Base-by-base conservation (phyloP, 1,140 invertebrate species). In the Hycleus cichorii region DNA sequence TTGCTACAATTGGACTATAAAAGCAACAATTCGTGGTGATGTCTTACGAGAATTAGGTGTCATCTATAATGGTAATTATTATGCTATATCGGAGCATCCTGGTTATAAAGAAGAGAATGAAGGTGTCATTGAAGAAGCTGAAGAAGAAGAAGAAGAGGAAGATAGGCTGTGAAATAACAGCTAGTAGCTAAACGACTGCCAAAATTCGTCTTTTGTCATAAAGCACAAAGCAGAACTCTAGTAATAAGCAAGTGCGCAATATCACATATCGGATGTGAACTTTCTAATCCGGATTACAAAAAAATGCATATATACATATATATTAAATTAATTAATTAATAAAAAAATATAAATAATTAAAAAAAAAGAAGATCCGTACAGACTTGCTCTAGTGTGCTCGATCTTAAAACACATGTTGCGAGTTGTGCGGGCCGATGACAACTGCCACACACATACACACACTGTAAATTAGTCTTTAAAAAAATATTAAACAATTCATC, bases 11-110 rank as follows among this genome's bases (percentile, higher is more conserved):
- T 95, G 92, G 91, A 93, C 91, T 69, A 87, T 88, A 69, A 87
- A 86, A 71, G 91, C 93, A 47, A 91, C 92, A 62, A 94, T 95
- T 64, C 80, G 90, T 45, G 92, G 92, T 45, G 91, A 94, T 72
- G 88, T 91, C 62, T 75, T 95, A 58, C 80, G 90, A 47, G 91
- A 95, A 75, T 80, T 95, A 46, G 93, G 93, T 43, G 89, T 96
- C 52, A 91, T 95, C 69, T 96, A 96, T 76, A 94, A 95, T 78
- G 91, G 91, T 40, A 94, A 93, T 76, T 96, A 93, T 77, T 95
- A 95, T 76, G 90, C 90, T 53, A 94, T 95, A 67, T 92, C 90
- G 64, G 92, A 95, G 75, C 91, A 94, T 76, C 91, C 91, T 39
- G 90, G 89, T 25, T 94, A 94, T 74, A 89, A 88, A 74, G 89